A percentile compares a stretch with the other conserved stretches of the same genome.
Conservation (phyloP, 2,113 vertebrate species). For the Callospermophilus lateralis region DNA sequence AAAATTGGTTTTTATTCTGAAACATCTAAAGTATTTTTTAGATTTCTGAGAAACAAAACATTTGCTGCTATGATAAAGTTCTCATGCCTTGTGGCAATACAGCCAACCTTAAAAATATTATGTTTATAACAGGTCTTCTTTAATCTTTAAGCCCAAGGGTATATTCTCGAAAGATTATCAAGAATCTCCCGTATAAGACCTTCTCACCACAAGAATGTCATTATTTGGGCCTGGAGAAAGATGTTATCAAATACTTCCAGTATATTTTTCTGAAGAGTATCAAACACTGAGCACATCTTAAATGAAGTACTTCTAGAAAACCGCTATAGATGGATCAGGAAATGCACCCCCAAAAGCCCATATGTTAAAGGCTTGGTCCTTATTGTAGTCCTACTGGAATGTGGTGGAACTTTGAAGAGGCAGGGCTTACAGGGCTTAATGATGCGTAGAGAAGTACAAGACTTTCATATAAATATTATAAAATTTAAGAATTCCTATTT, state of each 20-base stretch:
- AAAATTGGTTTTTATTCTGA: background rate
- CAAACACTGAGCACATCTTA: background rate
- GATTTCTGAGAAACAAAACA: background rate
- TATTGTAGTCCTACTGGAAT: too few relatives aligned
- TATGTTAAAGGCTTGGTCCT: too few relatives aligned
- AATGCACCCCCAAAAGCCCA: background rate
- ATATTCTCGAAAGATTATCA: background rate
- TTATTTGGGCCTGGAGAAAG: background rate
- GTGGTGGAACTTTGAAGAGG: background rate
- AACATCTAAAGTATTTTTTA: slow-evolving; percentile 9
- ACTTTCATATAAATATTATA: too few relatives aligned
- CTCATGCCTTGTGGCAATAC: background rate
- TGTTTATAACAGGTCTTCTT: background rate
- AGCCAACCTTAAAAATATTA: background rate
- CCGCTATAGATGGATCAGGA: background rate
- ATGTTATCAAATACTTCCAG: background rate
- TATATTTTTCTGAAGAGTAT: background rate
- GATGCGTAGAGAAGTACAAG: too few relatives aligned
- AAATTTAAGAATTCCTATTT: too few relatives aligned
- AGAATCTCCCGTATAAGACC: background rate
- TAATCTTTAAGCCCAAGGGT: background rate
- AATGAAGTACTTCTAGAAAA: background rate
- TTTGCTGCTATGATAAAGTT: background rate
- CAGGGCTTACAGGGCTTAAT: too few relatives aligned
- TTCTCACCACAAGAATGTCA: background rate